phyloP scores from a whole-genome alignment of 2,113 vertebrate species.

The Baryphthengus martii region DNA sequence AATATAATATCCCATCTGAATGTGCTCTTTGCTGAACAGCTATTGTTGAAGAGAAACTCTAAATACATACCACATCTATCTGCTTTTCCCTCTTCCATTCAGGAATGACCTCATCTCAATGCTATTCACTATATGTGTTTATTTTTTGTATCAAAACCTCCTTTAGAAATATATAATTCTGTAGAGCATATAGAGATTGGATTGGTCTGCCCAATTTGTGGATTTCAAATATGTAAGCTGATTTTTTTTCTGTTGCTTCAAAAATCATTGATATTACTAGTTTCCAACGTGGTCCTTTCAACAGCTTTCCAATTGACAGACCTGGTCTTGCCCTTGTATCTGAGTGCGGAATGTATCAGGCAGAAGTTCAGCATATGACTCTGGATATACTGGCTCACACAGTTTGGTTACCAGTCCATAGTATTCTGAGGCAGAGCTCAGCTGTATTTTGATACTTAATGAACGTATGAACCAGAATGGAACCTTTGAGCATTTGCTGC shows the following conservation, averaged over 20 bases:
- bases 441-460: neutral
- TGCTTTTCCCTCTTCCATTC: neutral
- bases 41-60: rapidly evolving
- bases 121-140: neutral
- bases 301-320: neutral
- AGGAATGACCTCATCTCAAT: neutral
- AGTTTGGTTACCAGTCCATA: neutral
- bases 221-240: neutral
- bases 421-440: neutral
- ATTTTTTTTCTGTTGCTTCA: neutral
- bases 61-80: neutral
- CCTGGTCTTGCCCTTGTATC: neutral
- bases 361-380: neutral
- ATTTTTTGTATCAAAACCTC: neutral
- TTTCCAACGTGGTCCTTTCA: neutral
- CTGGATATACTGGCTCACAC: neutral
- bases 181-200: neutral
- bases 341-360: neutral
- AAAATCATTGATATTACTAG: neutral
- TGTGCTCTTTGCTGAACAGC: neutral
- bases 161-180: neutral
- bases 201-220: neutral
- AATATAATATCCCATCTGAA: neutral
- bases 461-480: neutral
- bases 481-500: neutral